phyloP scores from a whole-genome alignment of 2,888 invertebrate genomes.

The Pheosia gnoma region DNA sequence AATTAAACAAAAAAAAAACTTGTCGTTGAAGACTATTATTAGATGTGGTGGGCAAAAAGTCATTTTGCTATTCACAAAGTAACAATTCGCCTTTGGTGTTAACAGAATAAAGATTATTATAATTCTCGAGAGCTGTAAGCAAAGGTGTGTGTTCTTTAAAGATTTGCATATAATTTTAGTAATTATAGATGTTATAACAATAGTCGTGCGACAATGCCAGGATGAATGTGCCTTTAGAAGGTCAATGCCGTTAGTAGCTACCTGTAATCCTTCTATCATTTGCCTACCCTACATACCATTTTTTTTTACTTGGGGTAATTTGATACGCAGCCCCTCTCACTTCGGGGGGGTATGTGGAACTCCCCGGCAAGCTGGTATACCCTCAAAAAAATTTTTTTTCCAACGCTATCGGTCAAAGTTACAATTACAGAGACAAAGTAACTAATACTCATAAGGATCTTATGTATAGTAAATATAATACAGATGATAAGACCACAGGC shows the following conservation, averaged over 20 bases:
- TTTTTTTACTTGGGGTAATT: background rate
- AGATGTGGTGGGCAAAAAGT: background rate
- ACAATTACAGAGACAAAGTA: too few species aligned
- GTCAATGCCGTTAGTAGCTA: background rate
- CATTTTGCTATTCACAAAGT: background rate
- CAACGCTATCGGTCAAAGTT: too few species aligned
- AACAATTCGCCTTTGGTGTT: background rate
- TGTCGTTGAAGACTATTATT: too few species aligned
- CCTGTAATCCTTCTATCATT: too few species aligned
- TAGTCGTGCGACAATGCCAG: constrained; percentile 61
- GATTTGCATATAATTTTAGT: constrained; percentile 61
- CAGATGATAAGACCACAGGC: too few species aligned
- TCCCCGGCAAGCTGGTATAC: background rate
- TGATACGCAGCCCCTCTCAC: too few species aligned
- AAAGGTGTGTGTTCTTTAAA: background rate
- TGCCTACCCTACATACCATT: too few species aligned
- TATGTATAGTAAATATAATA: too few species aligned
- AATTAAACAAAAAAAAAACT: background rate
- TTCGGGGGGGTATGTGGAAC: too few species aligned
- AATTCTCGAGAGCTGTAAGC: background rate
- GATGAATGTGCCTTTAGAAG: constrained; percentile 1
- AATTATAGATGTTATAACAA: constrained; percentile 70
- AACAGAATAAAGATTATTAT: background rate
- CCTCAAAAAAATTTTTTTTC: background rate
- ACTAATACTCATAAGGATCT: too few species aligned